Conservation (phyloP, 2,888 invertebrate species). For the Clunio marinus region DNA sequence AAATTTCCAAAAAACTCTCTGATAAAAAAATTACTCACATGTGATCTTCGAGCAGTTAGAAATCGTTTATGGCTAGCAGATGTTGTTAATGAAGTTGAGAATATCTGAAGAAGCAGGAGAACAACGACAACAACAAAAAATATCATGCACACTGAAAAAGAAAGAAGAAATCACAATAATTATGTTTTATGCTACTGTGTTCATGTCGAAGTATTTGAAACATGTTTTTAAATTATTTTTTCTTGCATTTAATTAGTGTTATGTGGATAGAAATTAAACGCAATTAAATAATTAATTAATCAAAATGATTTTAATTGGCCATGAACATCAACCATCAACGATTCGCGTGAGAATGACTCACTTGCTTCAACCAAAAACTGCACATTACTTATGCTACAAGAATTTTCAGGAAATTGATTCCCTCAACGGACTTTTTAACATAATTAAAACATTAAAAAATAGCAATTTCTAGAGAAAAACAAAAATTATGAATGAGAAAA, state of each 20-base stretch:
- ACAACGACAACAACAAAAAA: background rate
- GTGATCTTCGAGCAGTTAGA: background rate
- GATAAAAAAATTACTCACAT: background rate
- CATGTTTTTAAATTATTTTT: slow-evolving; percentile 31
- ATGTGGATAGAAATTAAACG: background rate
- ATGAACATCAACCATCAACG: background rate
- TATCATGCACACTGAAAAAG: background rate
- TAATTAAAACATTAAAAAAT: slow-evolving; percentile 2
- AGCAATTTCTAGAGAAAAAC: background rate
- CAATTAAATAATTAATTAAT: slow-evolving; percentile 10
- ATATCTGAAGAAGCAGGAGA: background rate
- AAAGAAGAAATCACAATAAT: background rate
- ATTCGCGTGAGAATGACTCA: too few relatives aligned
- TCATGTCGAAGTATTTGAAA: slow-evolving; percentile 31
- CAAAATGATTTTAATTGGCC: background rate
- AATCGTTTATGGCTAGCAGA: slow-evolving; percentile 31
- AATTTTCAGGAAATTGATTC: background rate
- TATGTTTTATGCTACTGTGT: slow-evolving; percentile 20
- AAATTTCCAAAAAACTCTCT: background rate
- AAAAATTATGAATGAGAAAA: too few relatives aligned
- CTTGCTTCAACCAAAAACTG: background rate
- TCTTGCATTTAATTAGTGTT: slow-evolving; percentile 33
- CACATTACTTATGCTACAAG: background rate
- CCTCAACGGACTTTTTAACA: background rate
- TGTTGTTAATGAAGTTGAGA: slow-evolving; percentile 29